These are phyloP conservation scores for Heliconius charithonia DNA, from an alignment of 2,888 invertebrate species.

Conservation along the genomic window DNA sequence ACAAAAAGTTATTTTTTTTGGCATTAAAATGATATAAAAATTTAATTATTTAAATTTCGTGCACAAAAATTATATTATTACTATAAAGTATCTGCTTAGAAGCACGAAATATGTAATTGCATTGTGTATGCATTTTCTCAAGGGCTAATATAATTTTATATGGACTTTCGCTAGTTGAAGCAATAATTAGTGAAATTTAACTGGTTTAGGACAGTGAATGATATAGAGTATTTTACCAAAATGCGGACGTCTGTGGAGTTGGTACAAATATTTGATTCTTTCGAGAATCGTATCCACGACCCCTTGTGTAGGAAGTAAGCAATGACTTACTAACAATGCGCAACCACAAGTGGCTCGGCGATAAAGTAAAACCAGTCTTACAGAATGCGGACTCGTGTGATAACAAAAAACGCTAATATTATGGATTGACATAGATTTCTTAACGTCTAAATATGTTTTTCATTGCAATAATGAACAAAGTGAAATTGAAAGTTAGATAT, in stretches of 20 bases:
- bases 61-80: neutral
- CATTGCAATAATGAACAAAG: conserved; percentile 15
- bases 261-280: neutral
- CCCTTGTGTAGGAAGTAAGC: neutral
- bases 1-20: too few species aligned
- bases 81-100: neutral
- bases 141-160: conserved; percentile 1
- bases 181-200: neutral
- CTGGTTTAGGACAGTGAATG: neutral
- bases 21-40: neutral
- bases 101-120: neutral
- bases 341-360: neutral
- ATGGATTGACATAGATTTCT: conserved; percentile 18
- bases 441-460: conserved; percentile 18
- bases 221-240: neutral
- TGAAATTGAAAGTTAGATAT: conserved; percentile 23
- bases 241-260: too few species aligned
- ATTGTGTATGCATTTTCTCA: conserved; percentile 7
- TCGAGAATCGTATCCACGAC: neutral
- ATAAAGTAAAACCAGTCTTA: conserved; percentile 4
- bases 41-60: neutral
- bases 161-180: conserved; percentile 4
- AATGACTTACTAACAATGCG: neutral
- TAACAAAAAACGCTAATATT: neutral
- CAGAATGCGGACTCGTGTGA: conserved; percentile 10